Conservation (phyloP, 2,797 vertebrate species). For the Pampus argenteus region DNA sequence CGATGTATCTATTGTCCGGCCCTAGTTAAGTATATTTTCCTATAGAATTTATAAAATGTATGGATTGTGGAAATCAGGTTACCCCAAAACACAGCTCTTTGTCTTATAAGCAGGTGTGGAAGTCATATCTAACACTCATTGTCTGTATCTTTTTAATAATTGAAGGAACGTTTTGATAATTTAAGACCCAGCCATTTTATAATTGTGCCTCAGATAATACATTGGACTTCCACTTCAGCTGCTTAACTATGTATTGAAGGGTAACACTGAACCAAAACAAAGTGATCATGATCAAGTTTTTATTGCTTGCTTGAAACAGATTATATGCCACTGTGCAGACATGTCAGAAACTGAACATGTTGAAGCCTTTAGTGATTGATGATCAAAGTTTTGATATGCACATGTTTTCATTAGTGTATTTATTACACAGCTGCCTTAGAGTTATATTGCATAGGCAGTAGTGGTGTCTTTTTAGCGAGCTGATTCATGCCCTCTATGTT, state of each 20-base stretch:
- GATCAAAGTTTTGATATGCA: background rate
- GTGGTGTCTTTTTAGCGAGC: conserved; percentile 31
- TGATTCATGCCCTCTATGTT: conserved; percentile 52
- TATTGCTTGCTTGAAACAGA: no score
- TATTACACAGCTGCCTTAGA: background rate
- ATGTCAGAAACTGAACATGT: background rate
- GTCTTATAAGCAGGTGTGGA: background rate
- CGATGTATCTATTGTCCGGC: background rate
- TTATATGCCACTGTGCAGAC: conserved; percentile 12
- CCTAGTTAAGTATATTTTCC: background rate
- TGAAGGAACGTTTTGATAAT: background rate
- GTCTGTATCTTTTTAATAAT: background rate
- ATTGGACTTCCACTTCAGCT: background rate
- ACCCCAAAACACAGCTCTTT: background rate
- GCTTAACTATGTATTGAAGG: background rate
- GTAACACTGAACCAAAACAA: conserved; percentile 8
- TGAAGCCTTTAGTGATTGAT: background rate
- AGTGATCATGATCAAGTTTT: conserved; percentile 5
- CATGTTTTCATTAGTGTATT: background rate
- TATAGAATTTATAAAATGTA: background rate
- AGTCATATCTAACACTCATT: background rate
- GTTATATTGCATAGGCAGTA: conserved; percentile 11
- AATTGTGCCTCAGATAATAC: background rate
- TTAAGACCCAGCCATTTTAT: background rate
- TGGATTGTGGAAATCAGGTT: background rate